A percentile compares a stretch with the other conserved stretches of the same genome.
Conservation (phyloP, 2,797 vertebrate species). For the Scleropages formosus region DNA sequence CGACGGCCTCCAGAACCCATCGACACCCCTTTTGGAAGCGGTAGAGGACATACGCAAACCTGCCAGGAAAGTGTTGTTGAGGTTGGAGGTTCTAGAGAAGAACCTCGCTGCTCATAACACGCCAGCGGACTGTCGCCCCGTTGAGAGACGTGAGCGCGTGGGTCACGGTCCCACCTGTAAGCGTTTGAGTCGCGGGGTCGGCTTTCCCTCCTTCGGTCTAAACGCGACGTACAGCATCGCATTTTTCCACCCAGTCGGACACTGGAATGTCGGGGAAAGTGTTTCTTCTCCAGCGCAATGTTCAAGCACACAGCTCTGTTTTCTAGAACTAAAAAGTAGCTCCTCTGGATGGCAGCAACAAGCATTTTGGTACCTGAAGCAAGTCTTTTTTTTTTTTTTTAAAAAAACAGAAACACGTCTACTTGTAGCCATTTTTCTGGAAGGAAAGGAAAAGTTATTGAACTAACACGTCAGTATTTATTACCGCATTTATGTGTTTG, state of each 20-base stretch:
- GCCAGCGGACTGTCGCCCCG: conserved; percentile 42
- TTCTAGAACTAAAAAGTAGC: conserved; percentile 13
- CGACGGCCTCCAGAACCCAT: neutral
- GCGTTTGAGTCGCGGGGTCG: neutral
- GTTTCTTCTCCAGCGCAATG: neutral
- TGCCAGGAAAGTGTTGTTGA: neutral
- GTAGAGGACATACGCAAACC: neutral
- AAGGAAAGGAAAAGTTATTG: conserved; percentile 23
- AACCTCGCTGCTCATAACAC: neutral
- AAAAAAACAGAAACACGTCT: conserved; percentile 19
- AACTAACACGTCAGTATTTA: conserved; percentile 30
- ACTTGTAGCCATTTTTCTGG: conserved; percentile 19
- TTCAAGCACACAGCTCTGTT: conserved; percentile 31
- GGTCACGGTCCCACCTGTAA: neutral
- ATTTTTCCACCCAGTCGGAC: neutral
- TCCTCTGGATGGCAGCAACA: conserved; percentile 13
- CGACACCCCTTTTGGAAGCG: neutral
- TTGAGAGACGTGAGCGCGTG: neutral
- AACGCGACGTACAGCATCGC: neutral
- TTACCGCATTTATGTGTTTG: conserved; percentile 28
- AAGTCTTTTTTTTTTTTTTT: conserved; percentile 7
- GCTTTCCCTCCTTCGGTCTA: neutral
- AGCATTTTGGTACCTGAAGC: conserved; percentile 19
- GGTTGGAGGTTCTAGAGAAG: neutral
- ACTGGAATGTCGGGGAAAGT: neutral